Base-by-base conservation (phyloP, 1,140 invertebrate genomes). In the Reticulitermes speratus region DNA sequence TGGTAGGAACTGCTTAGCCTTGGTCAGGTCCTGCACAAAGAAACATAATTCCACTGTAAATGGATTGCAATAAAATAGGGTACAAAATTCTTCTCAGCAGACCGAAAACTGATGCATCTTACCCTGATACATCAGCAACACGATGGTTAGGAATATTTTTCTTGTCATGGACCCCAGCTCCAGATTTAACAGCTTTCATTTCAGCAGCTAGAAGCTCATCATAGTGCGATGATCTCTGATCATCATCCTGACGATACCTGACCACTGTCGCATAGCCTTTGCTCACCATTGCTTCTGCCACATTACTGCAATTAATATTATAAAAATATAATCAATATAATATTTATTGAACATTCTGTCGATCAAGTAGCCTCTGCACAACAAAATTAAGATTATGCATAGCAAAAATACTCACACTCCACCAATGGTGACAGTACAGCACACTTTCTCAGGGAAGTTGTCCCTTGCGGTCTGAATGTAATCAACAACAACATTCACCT, bases 391-490 rank as follows among this genome's bases (percentile, higher is more conserved):
- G 38, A 38, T 2, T 38, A 38, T 38, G 38, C 38, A 38, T 2
- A 38, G 38, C 38, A 38, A 38, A 48, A 55, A 55, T 69, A 94
- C 95, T 94, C 93, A 97, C 95, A 94, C 93, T 92, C 96, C 96
- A 87, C 96, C 96, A 84, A 96, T 93, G 0, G 94, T 93, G 19
- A 99, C 96, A 8, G 98, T 99, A 89, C 97, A 98, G 90, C 98
- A 99, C 44, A 94, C 95, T 91, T 99, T 99, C 90, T 99, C 98
- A 7, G 98, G 97, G 90, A 97, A 99, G 87, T 95, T 96, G 75
- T 99, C 96, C 84, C 96, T 95, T 8, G 97, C 95, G 25, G 98
- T 98, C 90, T 99, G 99, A 86, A 98, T 96, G 90, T 99, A 99
- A 91, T 99, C 99, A 52, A 99, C 94, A 65, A 95, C 95, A 11